Evolutionary conservation across 2,888 invertebrate species (phyloP).

Genomic region (Matsumyia berberina): DNA sequence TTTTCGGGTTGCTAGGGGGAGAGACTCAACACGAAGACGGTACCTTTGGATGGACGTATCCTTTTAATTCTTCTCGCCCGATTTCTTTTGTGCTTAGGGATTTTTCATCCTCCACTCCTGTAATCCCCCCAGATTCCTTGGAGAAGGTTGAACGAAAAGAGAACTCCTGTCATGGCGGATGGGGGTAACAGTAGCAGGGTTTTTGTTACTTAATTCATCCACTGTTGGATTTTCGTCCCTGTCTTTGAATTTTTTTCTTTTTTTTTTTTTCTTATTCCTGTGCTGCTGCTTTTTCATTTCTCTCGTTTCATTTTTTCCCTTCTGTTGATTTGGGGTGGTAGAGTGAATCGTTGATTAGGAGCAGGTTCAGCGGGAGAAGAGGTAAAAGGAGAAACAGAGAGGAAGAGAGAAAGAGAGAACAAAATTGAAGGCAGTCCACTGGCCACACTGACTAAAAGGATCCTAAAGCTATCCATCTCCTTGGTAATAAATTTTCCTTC

Average conservation of each 20-base stretch:
- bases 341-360: conserved; percentile 67
- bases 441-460: conserved; percentile 76
- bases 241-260: conserved; percentile 55
- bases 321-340: conserved; percentile 69
- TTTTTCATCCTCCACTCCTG: conserved; percentile 21
- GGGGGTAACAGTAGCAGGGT: conserved; percentile 50
- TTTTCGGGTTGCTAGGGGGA: conserved; percentile 1
- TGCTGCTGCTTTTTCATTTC: conserved; percentile 74
- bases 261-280: conserved; percentile 45
- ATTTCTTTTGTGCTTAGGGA: conserved; percentile 64
- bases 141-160: conserved; percentile 33
- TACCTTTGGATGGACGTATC: conserved; percentile 48
- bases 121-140: conserved; percentile 39
- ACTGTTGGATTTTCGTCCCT: conserved; percentile 72
- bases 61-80: conserved; percentile 75
- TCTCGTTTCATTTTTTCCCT: conserved; percentile 65
- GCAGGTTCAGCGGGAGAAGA: no score
- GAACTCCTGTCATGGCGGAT: conserved; percentile 8
- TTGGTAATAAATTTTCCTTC: conserved; percentile 76
- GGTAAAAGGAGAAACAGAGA: no score
- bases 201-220: conserved; percentile 76
- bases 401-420: conserved; percentile 4
- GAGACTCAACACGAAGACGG: conserved; percentile 11
- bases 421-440: conserved; percentile 73
- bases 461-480: conserved; percentile 77